phyloP scores from a whole-genome alignment of 2,888 invertebrate genomes.

The Lissonota sp. region DNA sequence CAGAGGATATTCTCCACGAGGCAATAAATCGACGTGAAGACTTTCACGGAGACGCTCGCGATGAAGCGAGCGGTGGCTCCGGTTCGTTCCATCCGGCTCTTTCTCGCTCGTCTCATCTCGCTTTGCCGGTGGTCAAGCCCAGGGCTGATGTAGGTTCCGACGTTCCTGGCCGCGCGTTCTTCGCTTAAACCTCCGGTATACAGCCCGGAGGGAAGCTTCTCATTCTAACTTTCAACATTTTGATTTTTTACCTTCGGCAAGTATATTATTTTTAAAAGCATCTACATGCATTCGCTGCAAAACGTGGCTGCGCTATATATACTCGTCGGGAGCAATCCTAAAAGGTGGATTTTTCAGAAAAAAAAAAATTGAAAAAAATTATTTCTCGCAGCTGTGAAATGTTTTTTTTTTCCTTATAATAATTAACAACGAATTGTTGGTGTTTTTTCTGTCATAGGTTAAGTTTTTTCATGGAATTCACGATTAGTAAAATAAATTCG shows the following conservation, averaged over 20 bases:
- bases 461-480: too few relatives aligned
- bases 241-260: conserved; percentile 19
- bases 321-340: not conserved
- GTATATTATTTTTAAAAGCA: not conserved
- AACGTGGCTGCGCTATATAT: not conserved
- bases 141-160: conserved; percentile 55
- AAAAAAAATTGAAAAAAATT: not conserved
- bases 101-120: conserved; percentile 56
- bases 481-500: conserved; percentile 10
- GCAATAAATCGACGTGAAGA: conserved; percentile 65
- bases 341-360: not conserved
- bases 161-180: conserved; percentile 38
- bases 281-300: not conserved
- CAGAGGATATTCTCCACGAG: conserved; percentile 53
- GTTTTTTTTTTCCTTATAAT: not conserved
- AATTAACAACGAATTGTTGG: not conserved
- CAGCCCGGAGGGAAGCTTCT: conserved; percentile 16
- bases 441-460: not conserved
- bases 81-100: conserved; percentile 50
- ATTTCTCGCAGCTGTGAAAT: not conserved
- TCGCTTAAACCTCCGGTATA: conserved; percentile 6
- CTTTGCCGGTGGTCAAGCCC: conserved; percentile 63
- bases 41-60: conserved; percentile 60
- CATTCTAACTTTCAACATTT: conserved; percentile 15
- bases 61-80: conserved; percentile 58